Evolutionary conservation across 1,140 invertebrate species (phyloP).

Genomic region (Aphis craccivora): DNA sequence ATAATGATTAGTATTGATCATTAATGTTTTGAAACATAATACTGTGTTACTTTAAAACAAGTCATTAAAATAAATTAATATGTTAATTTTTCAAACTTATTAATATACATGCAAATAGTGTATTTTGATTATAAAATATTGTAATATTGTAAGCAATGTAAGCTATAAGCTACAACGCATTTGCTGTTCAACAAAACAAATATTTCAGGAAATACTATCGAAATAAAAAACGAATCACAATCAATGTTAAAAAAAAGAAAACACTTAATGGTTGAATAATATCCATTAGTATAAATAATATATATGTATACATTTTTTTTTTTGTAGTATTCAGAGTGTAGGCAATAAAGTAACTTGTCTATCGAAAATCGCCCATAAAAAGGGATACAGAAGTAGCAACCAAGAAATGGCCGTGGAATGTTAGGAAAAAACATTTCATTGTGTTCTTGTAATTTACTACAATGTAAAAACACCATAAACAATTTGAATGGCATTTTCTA

Average conservation of each 20-base stretch:
- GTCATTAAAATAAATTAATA: neutral
- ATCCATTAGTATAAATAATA: conserved; percentile 31
- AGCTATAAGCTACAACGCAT: neutral
- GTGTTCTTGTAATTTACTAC: conserved; percentile 26
- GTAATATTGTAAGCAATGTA: neutral
- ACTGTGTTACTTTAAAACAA: conserved; percentile 6
- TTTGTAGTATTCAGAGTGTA: neutral
- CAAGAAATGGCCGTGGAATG: neutral
- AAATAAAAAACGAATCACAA: neutral
- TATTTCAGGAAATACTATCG: neutral
- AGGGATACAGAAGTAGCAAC: conserved; percentile 14
- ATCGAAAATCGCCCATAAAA: conserved; percentile 45
- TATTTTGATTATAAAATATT: neutral
- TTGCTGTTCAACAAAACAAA: neutral
- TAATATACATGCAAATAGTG: neutral
- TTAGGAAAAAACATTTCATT: conserved; percentile 20
- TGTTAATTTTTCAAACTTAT: neutral
- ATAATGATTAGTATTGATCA: neutral
- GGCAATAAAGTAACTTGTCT: conserved; percentile 43
- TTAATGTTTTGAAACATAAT: neutral
- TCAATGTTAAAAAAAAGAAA: neutral
- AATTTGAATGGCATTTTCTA: conserved; percentile 37
- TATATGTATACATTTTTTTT: neutral
- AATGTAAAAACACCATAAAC: conserved; percentile 6
- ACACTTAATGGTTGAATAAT: conserved; percentile 23